A percentile compares a stretch with the other conserved stretches of the same genome.
Evolutionary conservation across 1,140 invertebrate species (phyloP).

Genomic region (Apis dorsata): DNA sequence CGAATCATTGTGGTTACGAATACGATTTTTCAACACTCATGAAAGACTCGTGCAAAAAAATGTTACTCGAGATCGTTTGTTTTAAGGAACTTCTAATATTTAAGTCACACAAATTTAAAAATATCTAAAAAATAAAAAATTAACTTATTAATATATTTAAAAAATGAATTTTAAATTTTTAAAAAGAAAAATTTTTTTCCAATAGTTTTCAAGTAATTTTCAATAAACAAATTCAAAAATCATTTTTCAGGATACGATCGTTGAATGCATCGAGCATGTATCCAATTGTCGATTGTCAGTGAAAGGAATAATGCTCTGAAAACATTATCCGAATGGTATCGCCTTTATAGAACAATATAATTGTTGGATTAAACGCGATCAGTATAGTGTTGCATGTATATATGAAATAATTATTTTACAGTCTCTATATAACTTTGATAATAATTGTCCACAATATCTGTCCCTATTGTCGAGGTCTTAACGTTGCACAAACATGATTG

Average conservation of each 20-base stretch:
- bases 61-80: not conserved
- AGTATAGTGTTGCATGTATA: not conserved
- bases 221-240: not conserved
- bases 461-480: constrained; percentile 65
- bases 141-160: too few species aligned
- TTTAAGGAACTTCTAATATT: not conserved
- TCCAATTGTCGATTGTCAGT: not conserved
- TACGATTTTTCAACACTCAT: constrained; percentile 12
- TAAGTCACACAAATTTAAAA: too few species aligned
- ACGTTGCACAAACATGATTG: constrained; percentile 56
- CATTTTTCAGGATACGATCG: not conserved
- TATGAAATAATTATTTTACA: constrained; percentile 26
- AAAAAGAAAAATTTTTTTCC: too few species aligned
- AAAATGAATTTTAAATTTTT: too few species aligned
- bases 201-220: too few species aligned
- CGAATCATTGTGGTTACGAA: constrained; percentile 12
- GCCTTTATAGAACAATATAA: constrained; percentile 23
- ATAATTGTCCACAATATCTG: constrained; percentile 52
- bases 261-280: not conserved
- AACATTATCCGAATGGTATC: constrained; percentile 36
- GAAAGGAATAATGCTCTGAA: constrained; percentile 35
- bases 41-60: not conserved
- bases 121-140: too few species aligned
- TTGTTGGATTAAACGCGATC: constrained; percentile 5
- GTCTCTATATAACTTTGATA: not conserved